Evolutionary conservation across 2,888 invertebrate species (phyloP).

Genomic region (Drosophila rellima): DNA sequence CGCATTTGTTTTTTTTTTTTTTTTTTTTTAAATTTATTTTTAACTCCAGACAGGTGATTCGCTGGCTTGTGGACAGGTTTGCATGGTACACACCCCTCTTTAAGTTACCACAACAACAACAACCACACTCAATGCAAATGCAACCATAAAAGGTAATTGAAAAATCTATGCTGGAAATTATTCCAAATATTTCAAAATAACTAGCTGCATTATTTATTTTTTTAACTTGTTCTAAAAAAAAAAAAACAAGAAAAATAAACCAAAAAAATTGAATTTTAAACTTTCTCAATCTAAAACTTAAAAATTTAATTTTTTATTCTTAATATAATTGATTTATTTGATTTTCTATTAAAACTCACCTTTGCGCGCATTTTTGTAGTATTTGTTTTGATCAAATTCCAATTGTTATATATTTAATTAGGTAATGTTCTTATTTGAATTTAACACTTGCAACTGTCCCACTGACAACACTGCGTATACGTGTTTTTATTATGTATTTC

Average conservation of each 20-base stretch:
- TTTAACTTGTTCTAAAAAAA: no score
- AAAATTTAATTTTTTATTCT: not conserved
- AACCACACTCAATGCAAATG: slow-evolving; percentile 4
- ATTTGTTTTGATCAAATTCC: slow-evolving; percentile 5
- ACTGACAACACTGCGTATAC: slow-evolving; percentile 68
- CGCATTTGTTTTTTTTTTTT: slow-evolving; percentile 52
- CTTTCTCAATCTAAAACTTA: not conserved
- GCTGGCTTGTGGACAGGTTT: slow-evolving; percentile 50
- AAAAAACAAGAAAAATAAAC: no score
- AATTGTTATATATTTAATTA: slow-evolving; percentile 7
- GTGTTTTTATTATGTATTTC: slow-evolving; percentile 34
- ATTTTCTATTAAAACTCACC: slow-evolving; percentile 55
- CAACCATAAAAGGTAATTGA: slow-evolving; percentile 9
- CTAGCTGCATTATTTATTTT: not conserved
- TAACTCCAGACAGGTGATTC: slow-evolving; percentile 49
- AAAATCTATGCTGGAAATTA: slow-evolving; percentile 22
- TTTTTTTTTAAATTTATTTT: slow-evolving; percentile 46
- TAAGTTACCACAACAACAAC: slow-evolving; percentile 15
- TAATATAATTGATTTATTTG: not conserved
- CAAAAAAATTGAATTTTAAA: no score
- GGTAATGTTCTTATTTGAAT: not conserved
- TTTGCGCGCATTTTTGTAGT: slow-evolving; percentile 49
- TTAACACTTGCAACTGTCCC: slow-evolving; percentile 42
- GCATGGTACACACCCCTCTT: slow-evolving; percentile 62
- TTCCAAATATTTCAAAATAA: not conserved